Percentiles rank a stretch among this genome's conserved stretches.
These are phyloP conservation scores for Amblyteles armatorius DNA, from an alignment of 2,888 invertebrate genomes.

Conservation along the genomic window DNA sequence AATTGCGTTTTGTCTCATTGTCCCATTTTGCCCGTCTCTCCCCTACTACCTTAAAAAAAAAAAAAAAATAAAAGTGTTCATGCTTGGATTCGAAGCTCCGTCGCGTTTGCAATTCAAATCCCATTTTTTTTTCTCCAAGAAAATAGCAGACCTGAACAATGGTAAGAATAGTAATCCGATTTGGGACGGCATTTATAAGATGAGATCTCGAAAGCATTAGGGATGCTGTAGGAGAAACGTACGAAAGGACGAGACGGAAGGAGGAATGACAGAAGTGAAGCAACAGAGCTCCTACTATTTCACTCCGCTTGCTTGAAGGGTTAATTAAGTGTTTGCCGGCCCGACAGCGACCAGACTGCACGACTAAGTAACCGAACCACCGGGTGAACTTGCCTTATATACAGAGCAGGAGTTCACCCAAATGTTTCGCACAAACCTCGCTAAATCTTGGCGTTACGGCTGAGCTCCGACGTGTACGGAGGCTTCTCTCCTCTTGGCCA, in stretches of 20 bases:
- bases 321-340: constrained; percentile 80
- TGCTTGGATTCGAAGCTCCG: neutral
- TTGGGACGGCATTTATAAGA: neutral
- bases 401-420: constrained; percentile 30
- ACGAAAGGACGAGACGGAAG: constrained; percentile 21
- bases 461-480: constrained; percentile 38
- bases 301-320: constrained; percentile 75
- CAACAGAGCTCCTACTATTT: constrained; percentile 68
- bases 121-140: neutral
- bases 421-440: constrained; percentile 57
- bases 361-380: constrained; percentile 61
- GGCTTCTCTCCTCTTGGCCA: neutral
- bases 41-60: neutral
- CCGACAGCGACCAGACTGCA: constrained; percentile 73
- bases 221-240: constrained; percentile 10
- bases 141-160: neutral
- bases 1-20: too few relatives aligned
- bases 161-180: neutral
- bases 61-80: neutral
- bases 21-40: too few relatives aligned
- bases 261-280: constrained; percentile 54
- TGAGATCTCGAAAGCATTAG: constrained; percentile 10
- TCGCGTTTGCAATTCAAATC: too few relatives aligned
- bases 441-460: constrained; percentile 59
- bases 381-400: neutral